Conservation (phyloP, 37 sponge, comb jelly and placozoan genomes). For the Beroe ovata region DNA sequence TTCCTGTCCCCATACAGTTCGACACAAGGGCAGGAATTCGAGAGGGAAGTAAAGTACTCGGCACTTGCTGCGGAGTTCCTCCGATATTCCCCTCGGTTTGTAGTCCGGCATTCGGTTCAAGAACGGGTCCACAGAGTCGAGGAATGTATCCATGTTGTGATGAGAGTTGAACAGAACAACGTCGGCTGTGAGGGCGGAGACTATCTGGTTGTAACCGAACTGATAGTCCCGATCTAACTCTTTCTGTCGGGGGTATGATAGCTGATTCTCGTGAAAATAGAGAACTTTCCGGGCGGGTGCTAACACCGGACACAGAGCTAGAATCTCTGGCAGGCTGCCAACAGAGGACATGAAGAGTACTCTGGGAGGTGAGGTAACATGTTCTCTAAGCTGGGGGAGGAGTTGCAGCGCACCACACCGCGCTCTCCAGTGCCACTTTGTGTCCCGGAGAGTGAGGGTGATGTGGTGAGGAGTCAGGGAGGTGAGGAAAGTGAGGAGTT, state of each 20-base stretch:
- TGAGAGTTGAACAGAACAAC: conserved; percentile 85
- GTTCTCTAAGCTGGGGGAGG: not conserved
- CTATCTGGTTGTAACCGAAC: conserved; percentile 90
- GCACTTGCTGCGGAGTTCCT: conserved; percentile 75
- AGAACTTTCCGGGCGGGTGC: conserved; percentile 74
- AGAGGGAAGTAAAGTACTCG: conserved; percentile 82
- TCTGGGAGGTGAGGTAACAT: not conserved
- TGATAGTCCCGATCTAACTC: conserved; percentile 86
- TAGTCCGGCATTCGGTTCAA: conserved; percentile 80
- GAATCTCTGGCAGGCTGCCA: conserved; percentile 82
- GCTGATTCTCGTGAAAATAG: conserved; percentile 95
- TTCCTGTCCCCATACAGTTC: not conserved
- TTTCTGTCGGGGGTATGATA: conserved; percentile 84
- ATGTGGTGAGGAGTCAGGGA: conserved; percentile 67
- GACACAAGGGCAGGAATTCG: conserved; percentile 44
- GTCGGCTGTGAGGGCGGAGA: conserved; percentile 87
- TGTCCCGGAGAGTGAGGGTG: conserved; percentile 73
- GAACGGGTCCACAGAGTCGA: conserved; percentile 72
- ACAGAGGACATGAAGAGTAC: conserved; percentile 78
- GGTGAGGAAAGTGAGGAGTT: conserved; percentile 73
- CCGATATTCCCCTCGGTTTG: conserved; percentile 71
- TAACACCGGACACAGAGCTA: conserved; percentile 77
- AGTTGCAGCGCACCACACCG: conserved; percentile 78
- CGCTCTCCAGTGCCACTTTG: conserved; percentile 92
- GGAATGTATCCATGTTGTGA: conserved; percentile 89